Evolutionary conservation across 2,113 vertebrate species (phyloP).

Genomic region (Hymenochirus boettgeri): DNA sequence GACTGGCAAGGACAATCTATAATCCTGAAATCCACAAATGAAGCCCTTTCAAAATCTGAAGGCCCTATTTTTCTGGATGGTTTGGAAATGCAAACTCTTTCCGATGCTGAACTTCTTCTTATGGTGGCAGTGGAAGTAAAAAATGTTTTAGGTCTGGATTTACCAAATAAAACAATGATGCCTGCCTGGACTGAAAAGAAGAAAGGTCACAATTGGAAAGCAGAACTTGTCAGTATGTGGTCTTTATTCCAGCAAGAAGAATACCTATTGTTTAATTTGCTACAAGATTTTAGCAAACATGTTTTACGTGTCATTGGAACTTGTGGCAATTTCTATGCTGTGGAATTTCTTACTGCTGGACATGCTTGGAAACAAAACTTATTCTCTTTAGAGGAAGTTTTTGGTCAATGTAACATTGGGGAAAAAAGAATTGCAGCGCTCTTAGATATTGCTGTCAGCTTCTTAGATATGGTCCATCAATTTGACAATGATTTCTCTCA

Average conservation of each 20-base stretch:
- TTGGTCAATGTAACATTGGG: slow-evolving; percentile 32
- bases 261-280: slow-evolving; percentile 81
- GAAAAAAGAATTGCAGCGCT: slow-evolving; percentile 54
- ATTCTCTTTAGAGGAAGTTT: slow-evolving; percentile 74
- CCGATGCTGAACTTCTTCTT: slow-evolving; percentile 78
- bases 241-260: slow-evolving; percentile 91
- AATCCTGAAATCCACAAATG: slow-evolving; percentile 88
- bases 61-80: slow-evolving; percentile 68
- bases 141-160: slow-evolving; percentile 75
- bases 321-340: slow-evolving; percentile 93
- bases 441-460: slow-evolving; percentile 84
- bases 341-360: slow-evolving; percentile 87
- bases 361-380: slow-evolving; percentile 82
- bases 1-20: slow-evolving; percentile 80
- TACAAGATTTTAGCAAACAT: slow-evolving; percentile 85
- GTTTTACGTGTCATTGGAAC: slow-evolving; percentile 85
- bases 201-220: slow-evolving; percentile 63
- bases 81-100: slow-evolving; percentile 63
- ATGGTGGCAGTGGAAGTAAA: slow-evolving; percentile 82
- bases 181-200: slow-evolving; percentile 62
- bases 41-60: slow-evolving; percentile 85
- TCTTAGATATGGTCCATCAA: slow-evolving; percentile 89
- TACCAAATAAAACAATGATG: slow-evolving; percentile 62
- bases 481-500: slow-evolving; percentile 91
- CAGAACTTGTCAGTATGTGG: slow-evolving; percentile 87